phyloP scores from a whole-genome alignment of 2,888 invertebrate species.

The Tryphoninae sp. region DNA sequence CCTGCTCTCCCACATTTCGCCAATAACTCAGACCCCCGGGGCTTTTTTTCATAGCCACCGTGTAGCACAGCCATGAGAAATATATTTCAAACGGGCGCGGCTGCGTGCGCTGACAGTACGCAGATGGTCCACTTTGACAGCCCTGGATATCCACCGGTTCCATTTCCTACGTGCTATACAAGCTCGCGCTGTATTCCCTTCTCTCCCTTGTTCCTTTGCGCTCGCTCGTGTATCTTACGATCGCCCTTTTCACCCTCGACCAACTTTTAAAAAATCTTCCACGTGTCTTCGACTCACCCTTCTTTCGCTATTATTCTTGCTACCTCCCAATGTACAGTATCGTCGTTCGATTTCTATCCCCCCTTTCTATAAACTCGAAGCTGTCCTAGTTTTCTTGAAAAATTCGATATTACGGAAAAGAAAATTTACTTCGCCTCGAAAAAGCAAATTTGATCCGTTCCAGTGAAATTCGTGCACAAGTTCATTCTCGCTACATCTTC shows the following conservation, averaged over 20 bases:
- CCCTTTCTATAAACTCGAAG: neutral
- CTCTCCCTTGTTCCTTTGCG: slow-evolving; percentile 32
- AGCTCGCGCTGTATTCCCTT: slow-evolving; percentile 32
- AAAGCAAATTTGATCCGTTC: too few species aligned
- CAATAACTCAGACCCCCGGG: slow-evolving; percentile 68
- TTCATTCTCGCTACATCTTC: neutral
- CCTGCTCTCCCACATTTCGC: slow-evolving; percentile 64
- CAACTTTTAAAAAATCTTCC: slow-evolving; percentile 53
- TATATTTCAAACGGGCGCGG: slow-evolving; percentile 65
- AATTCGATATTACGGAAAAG: neutral
- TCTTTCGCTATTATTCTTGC: slow-evolving; percentile 37
- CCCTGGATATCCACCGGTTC: slow-evolving; percentile 62
- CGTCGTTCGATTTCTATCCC: neutral
- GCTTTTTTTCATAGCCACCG: slow-evolving; percentile 62
- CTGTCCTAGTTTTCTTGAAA: slow-evolving; percentile 7
- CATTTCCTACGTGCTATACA: neutral
- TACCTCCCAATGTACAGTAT: neutral
- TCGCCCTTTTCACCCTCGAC: slow-evolving; percentile 60
- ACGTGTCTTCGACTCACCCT: slow-evolving; percentile 29
- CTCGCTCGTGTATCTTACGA: slow-evolving; percentile 52
- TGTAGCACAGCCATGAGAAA: slow-evolving; percentile 43
- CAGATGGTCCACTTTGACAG: slow-evolving; percentile 71
- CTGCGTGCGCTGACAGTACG: slow-evolving; percentile 67
- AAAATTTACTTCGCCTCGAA: neutral
- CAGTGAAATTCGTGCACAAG: too few species aligned